Conservation (phyloP, 1,140 invertebrate genomes). For the Drosophila bifasciata region DNA sequence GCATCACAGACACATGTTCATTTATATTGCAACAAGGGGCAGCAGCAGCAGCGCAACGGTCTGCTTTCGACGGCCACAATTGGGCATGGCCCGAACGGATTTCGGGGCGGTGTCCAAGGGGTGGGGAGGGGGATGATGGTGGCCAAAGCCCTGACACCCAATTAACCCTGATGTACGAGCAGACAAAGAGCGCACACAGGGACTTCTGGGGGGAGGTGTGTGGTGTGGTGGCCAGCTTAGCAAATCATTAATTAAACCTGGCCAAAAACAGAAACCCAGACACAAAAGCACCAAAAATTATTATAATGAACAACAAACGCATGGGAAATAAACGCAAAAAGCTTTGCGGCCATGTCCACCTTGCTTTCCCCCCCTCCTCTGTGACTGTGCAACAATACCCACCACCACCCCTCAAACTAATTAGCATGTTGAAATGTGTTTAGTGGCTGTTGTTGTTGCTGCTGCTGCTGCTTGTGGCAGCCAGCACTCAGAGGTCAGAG, state of each 20-base stretch:
- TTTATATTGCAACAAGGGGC: slow-evolving; percentile 34
- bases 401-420: slow-evolving; percentile 55
- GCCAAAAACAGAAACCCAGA: slow-evolving; percentile 53
- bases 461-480: slow-evolving; percentile 10
- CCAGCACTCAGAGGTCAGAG: slow-evolving; percentile 23
- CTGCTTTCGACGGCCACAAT: slow-evolving; percentile 54
- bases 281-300: slow-evolving; percentile 57
- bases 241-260: slow-evolving; percentile 77
- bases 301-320: slow-evolving; percentile 72
- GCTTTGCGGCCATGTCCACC: slow-evolving; percentile 27
- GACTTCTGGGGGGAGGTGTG: not conserved
- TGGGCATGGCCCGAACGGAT: slow-evolving; percentile 15
- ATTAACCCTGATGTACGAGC: slow-evolving; percentile 53
- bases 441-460: not conserved
- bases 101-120: no score
- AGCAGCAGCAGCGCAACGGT: slow-evolving; percentile 11
- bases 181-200: slow-evolving; percentile 17
- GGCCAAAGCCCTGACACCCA: slow-evolving; percentile 64
- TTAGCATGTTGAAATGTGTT: slow-evolving; percentile 66
- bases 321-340: slow-evolving; percentile 68
- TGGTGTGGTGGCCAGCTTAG: slow-evolving; percentile 56
- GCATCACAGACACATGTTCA: slow-evolving; percentile 25
- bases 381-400: not conserved
- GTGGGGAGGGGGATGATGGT: slow-evolving; percentile 7
- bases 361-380: no score